Evolutionary conservation across 2,888 invertebrate genomes (phyloP), one percentile per base, ranked within the genome.

Genomic region (Acleris cristana): DNA sequence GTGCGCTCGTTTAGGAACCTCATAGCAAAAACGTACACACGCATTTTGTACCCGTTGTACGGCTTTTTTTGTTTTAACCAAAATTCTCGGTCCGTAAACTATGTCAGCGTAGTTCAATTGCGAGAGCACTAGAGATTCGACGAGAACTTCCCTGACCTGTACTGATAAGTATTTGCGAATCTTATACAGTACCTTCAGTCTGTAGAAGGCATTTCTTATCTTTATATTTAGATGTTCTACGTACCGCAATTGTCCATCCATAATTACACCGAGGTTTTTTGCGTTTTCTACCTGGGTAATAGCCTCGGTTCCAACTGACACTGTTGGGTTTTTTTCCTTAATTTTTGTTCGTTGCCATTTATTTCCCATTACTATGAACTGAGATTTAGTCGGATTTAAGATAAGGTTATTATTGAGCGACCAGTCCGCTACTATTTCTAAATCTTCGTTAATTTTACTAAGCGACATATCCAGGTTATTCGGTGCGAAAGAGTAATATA

Each of bases 61-160:
- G 4, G 21, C 7, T 21, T 52, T 23, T 14, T 52, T 19, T 12
- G 52, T 21, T 21, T 21, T 23, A 1, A 3, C 18, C 7, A 52
- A 12, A 21, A 52, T 7, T 12, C 52, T 52, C 21, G 52, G 52
- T 52, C 52, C 52, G 14, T 52, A 52, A 2, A 52, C 52, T 8
- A 52, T 52, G 21, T 52, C 52, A 19, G 21, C 52, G 52, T 52
- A 52, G 52, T 52, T 52, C 2, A 52, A 52, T 3, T 52, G 52
- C 2, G 23, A 52, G 23, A 52, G 52, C 8, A 52, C 21, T 52
- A 52, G 23, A 3, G 52, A 52, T 21, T 52, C 52, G 2, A 52
- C 23, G 12, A 44, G 44, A 16, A 44, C 10, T 16, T 44, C 44
- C 16, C 44, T 8, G 44, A 44, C 44, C 1, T 52, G 6, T 14